Evolutionary conservation across 2,113 vertebrate genomes (phyloP), one percentile per base, ranked within the genome.

Genomic region (Macquaria ambigua): DNA sequence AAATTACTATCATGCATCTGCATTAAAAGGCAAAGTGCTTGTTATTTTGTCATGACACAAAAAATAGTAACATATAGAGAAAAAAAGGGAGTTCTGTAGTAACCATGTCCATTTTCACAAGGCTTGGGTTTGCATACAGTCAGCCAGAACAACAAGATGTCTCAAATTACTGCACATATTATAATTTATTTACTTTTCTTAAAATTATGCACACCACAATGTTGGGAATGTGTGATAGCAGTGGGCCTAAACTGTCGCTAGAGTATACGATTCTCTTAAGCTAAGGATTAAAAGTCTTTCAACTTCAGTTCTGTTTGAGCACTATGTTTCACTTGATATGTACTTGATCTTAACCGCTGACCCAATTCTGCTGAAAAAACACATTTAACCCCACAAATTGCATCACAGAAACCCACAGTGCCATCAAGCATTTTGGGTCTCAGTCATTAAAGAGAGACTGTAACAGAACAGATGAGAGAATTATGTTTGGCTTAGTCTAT

Each of bases 361-460:
- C n/a, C 58, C 21, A 41, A 4, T 84, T 82, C 75, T 79, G 12
- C 70, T 69, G 76, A 16, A 58, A 62, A 79, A 71, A 82, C 39
- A 76, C 59, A 75, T 78, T 84, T 68, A 70, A 68, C 31, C 12
- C 21, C 77, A 69, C 20, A 76, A 53, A 78, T 31, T 0, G 16
- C 61, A 78, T 74, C 46, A 82, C 41, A 67, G 56, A 74, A 85
- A 67, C 8, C 28, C 41, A 43, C 55, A 5, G 18, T 67, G 52
- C 68, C 58, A 67, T 61, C 52, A 69, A 83, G 55, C 28, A 72
- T 70, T 71, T 79, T 73, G 41, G 20, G 18, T 61, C 8, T 14
- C 41, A 25, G 52, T 37, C 37, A 64, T 81, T 48, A 77, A 59
- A 72, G 64, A 59, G 4, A 67, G 75, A 79, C 14, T 61, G 14